Evolutionary conservation across 2,797 vertebrate species (phyloP), one percentile per base, ranked within the genome.

Genomic region (Mergus octosetaceus): DNA sequence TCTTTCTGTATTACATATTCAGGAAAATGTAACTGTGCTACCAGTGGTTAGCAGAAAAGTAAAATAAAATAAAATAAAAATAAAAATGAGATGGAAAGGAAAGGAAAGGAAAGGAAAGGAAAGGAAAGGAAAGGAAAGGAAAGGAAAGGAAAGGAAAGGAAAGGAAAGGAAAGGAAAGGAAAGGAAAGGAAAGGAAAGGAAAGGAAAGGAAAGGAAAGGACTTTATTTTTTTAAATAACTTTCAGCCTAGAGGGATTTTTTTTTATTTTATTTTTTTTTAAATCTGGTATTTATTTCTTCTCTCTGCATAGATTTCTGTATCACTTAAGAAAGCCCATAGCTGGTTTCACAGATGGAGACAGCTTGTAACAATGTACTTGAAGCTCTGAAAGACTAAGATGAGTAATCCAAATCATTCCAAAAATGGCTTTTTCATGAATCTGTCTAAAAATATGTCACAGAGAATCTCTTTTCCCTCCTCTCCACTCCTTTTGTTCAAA

Each of bases 321-420:
- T 81, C 73, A 86, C 64, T 70, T 84, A 93, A 81, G 86, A 81
- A 22, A 89, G 38, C 32, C n/a, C 25, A 34, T 30, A 66, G 51
- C 45, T 51, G 80, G 56, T 79, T 87, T 97, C 92, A 97, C 94
- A 96, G 94, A 90, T 91, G 85, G 86, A 96, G 81, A 89, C 84
- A 95, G 88, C 77, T 92, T 90, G 85, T 89, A 94, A 93, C 85
- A 87, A 82, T 83, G 81, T 68, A 84, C 71, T 83, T 57, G 72
- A 85, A 92, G 58, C n/a, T 92, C 79, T 79, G 90, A 66, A 91
- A 94, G 83, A 75, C 71, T 93, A 79, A 93, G 95, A 94, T 85
- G 90, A 93, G 69, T 96, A 90, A 94, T 94, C 30, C 6, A 86
- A 95, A 81, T 17, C 62, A 60, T 91, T 94, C 78, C 56, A 85